Base-by-base conservation (phyloP, 2,113 vertebrate genomes). In the Isichthys henryi region DNA sequence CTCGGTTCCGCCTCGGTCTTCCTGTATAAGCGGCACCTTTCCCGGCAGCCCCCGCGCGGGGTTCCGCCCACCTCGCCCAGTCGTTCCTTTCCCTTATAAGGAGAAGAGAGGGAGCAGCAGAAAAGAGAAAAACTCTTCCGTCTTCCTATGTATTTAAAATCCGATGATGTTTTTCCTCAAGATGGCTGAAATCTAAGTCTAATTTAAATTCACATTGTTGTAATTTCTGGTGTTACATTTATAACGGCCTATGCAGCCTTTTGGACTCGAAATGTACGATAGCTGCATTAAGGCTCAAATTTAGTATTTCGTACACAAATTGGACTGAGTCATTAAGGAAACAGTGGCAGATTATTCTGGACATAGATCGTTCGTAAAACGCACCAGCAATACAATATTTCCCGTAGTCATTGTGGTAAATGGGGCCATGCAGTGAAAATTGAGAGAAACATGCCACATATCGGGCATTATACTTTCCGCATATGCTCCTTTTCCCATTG, bases 21-120 rank as follows among this genome's bases (percentile, higher is more conserved):
- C 94, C 96, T 95, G 93, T 93, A 92, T 93, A 82, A 90, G 84
- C 62, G 77, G 88, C 88, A 74, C 86, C 92, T 93, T 95, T 94
- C 95, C 96, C 95, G 94, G 93, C 93, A 88, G 91, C 88, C 95
- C 93, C 94, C 91, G 95, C 95, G 94, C 94, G 48, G 88, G 90
- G 94, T 92, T 95, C 95, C 95, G 94, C 95, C 95, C 94, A 92
- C 90, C 89, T 92, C 93, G 91, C 90, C 90, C 92, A 89, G 90
- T 92, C 92, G 89, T 92, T 95, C 94, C 93, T 94, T 94, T 93
- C 91, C 96, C 96, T 95, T 96, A 96, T 96, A 96, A 95, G 95
- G 96, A 92, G 88, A 91, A 90, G 89, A 88, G 43, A 70, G n/a
- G 58, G 84, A 80, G 6, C 46, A 85, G 91, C 85, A n/a, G 15